Evolutionary conservation across 2,888 invertebrate genomes (phyloP).

Genomic region (Campoplex capitator): DNA sequence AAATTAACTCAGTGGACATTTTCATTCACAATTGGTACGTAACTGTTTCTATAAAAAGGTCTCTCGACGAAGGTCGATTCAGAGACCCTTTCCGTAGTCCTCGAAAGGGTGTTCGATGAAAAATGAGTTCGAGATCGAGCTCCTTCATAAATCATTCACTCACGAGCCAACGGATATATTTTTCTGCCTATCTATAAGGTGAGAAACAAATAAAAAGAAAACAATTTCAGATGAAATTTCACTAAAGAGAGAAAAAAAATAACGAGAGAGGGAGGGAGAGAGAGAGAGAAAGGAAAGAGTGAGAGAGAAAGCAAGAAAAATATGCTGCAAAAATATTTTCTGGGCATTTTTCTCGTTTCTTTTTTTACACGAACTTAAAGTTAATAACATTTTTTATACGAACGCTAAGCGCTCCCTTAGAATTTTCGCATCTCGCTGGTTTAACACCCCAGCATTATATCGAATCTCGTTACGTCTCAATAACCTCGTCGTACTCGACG

Average conservation of each 20-base stretch:
- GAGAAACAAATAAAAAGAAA: slow-evolving; percentile 59
- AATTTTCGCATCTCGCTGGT: slow-evolving; percentile 25
- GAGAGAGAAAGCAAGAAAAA: slow-evolving; percentile 62
- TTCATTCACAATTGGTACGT: slow-evolving; percentile 7
- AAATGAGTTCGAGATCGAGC: not conserved
- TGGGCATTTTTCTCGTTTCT: slow-evolving; percentile 74
- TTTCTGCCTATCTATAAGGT: slow-evolving; percentile 77
- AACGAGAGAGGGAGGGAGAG: not conserved
- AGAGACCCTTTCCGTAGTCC: slow-evolving; percentile 25
- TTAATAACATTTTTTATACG: slow-evolving; percentile 68
- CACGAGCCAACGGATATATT: slow-evolving; percentile 75
- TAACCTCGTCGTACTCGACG: not conserved
- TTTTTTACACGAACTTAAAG: slow-evolving; percentile 65
- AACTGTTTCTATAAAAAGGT: slow-evolving; percentile 22
- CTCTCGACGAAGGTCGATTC: not conserved
- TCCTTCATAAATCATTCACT: slow-evolving; percentile 5
- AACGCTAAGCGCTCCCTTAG: slow-evolving; percentile 37
- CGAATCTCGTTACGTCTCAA: slow-evolving; percentile 23
- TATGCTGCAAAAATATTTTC: slow-evolving; percentile 75
- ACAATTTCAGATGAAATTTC: slow-evolving; percentile 56
- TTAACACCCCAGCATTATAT: slow-evolving; percentile 17
- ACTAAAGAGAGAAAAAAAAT: not conserved
- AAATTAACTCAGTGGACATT: not conserved
- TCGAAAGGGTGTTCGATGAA: slow-evolving; percentile 9
- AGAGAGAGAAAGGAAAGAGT: slow-evolving; percentile 11